Evolutionary conservation across 2,888 invertebrate genomes (phyloP).

Genomic region (Alitta virens): DNA sequence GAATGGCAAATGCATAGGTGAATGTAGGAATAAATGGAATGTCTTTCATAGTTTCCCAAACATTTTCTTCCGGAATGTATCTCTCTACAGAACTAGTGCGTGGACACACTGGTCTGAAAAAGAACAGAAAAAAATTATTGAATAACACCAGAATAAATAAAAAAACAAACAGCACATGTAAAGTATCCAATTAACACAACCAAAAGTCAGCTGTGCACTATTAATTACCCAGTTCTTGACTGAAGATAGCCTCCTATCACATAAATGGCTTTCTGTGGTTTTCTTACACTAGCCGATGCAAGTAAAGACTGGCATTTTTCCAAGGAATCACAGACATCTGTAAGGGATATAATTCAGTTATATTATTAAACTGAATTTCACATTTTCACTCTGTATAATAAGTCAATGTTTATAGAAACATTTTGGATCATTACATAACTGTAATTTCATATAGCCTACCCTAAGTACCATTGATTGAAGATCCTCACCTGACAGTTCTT

Average conservation of each 20-base stretch:
- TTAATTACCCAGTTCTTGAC: neutral
- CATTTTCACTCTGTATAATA: too few species aligned
- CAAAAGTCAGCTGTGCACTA: neutral
- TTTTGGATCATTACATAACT: too few species aligned
- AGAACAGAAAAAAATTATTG: neutral
- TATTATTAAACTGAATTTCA: too few species aligned
- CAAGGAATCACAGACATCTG: too few species aligned
- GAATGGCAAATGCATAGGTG: neutral
- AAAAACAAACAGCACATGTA: neutral
- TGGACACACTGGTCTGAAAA: neutral
- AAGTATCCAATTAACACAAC: neutral
- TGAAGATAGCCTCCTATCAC: neutral
- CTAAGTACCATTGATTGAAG: too few species aligned
- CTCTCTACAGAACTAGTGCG: neutral
- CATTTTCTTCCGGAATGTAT: neutral
- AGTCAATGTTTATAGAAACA: too few species aligned
- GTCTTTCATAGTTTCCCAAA: neutral
- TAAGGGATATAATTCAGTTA: too few species aligned
- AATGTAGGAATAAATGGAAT: neutral
- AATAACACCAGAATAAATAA: too few species aligned
- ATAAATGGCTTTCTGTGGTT: neutral
- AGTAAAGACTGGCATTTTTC: too few species aligned
- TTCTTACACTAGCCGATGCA: neutral
- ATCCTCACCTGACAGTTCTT: too few species aligned
- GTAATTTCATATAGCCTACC: too few species aligned